phyloP scores from a whole-genome alignment of 2,113 vertebrate genomes.

The Sprattus sprattus region DNA sequence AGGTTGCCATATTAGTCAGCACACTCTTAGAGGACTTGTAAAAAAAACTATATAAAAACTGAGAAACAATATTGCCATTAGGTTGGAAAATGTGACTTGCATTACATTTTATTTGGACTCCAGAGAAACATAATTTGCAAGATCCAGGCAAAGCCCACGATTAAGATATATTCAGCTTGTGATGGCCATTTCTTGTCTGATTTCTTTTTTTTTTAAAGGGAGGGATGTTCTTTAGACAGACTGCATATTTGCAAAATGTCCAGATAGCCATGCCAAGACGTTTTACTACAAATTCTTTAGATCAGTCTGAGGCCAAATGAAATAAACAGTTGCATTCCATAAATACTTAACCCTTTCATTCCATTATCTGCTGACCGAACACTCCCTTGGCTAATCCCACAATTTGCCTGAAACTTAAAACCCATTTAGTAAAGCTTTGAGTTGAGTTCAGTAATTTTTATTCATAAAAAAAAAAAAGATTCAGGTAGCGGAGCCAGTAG shows the following conservation, averaged over 20 bases:
- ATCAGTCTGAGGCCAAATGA: slow-evolving; percentile 40
- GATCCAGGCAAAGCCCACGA: slow-evolving; percentile 20
- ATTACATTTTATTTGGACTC: slow-evolving; percentile 26
- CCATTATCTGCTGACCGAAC: not conserved
- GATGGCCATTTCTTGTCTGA: slow-evolving; percentile 37
- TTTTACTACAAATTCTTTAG: slow-evolving; percentile 48
- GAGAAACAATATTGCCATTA: slow-evolving; percentile 7
- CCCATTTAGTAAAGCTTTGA: not conserved
- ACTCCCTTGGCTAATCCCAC: not conserved
- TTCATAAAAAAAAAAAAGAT: not conserved
- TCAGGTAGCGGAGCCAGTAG: not conserved
- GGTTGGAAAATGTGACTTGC: slow-evolving; percentile 1
- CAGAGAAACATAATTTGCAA: slow-evolving; percentile 7
- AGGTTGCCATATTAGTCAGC: slow-evolving; percentile 27
- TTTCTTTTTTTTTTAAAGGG: slow-evolving; percentile 25
- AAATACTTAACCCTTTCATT: slow-evolving; percentile 34
- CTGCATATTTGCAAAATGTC: slow-evolving; percentile 50
- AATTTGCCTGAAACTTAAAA: not conserved
- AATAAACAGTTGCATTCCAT: slow-evolving; percentile 44
- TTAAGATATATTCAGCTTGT: slow-evolving; percentile 32
- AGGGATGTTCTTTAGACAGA: slow-evolving; percentile 39
- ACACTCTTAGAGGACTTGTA: slow-evolving; percentile 29
- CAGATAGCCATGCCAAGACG: slow-evolving; percentile 42
- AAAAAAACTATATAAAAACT: slow-evolving; percentile 23
- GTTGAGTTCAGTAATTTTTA: slow-evolving; percentile 1